Conservation (phyloP, 2,888 invertebrate genomes). For the Synanthedon andrenaeformis region DNA sequence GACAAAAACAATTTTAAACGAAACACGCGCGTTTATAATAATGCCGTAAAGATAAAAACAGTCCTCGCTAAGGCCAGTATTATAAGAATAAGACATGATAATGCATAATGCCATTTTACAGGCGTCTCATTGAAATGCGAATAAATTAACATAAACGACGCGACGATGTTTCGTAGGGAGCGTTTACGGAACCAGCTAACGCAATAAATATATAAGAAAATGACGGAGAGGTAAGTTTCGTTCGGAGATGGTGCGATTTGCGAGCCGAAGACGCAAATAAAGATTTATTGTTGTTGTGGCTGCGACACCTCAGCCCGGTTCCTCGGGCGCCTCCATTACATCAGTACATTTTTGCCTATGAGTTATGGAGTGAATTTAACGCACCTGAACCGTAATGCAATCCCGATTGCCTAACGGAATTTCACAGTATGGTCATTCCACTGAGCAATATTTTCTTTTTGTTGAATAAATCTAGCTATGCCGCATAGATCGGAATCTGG, state of each 20-base stretch:
- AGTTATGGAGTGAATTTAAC: slow-evolving; percentile 3
- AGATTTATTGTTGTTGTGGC: slow-evolving; percentile 27
- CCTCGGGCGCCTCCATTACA: slow-evolving; percentile 6
- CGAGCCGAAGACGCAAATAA: slow-evolving; percentile 26
- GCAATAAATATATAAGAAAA: slow-evolving; percentile 48
- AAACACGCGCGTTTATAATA: slow-evolving; percentile 1
- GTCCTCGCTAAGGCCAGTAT: slow-evolving; percentile 18
- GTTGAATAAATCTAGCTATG: neutral
- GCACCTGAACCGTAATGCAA: slow-evolving; percentile 1
- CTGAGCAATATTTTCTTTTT: neutral
- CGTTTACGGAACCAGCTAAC: slow-evolving; percentile 31
- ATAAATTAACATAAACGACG: slow-evolving; percentile 58
- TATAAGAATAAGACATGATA: slow-evolving; percentile 42
- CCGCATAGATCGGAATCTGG: slow-evolving; percentile 11
- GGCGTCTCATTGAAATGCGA: slow-evolving; percentile 54
- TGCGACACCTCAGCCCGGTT: slow-evolving; percentile 4
- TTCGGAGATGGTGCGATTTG: slow-evolving; percentile 25
- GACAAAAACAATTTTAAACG: neutral
- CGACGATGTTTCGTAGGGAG: slow-evolving; percentile 28
- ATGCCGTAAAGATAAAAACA: slow-evolving; percentile 12
- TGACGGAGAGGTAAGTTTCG: slow-evolving; percentile 28
- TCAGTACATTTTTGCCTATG: slow-evolving; percentile 8
- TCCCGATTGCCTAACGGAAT: slow-evolving; percentile 5
- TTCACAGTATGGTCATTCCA: neutral
- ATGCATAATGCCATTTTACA: slow-evolving; percentile 45